Conservation (phyloP, 2,113 vertebrate species). For the Otocyon megalotis region DNA sequence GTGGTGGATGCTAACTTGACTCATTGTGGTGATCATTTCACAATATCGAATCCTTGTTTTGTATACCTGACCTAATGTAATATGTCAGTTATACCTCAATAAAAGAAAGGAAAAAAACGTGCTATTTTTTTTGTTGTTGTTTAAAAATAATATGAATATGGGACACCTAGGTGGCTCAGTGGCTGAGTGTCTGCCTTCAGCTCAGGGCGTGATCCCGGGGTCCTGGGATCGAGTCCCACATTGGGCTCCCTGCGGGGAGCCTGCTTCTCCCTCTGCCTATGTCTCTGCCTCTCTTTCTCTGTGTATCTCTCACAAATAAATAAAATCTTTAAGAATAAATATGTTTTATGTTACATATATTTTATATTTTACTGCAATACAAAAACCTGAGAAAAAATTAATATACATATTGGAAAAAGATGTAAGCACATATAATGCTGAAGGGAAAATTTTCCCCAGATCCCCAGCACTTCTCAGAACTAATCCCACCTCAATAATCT, state of each 20-base stretch:
- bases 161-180: too few relatives aligned
- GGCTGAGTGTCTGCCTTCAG: too few relatives aligned
- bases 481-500: not conserved
- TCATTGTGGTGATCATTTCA: not conserved
- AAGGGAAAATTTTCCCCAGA: not conserved
- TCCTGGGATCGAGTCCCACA: too few relatives aligned
- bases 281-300: too few relatives aligned
- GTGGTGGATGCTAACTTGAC: not conserved
- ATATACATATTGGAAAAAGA: not conserved
- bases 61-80: not conserved
- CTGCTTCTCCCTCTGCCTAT: too few relatives aligned
- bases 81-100: not conserved
- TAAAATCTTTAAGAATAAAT: too few relatives aligned
- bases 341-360: not conserved
- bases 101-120: not conserved
- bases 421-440: constrained; percentile 37
- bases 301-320: too few relatives aligned
- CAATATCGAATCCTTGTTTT: not conserved
- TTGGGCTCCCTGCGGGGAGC: too few relatives aligned
- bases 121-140: not conserved
- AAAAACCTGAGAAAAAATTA: not conserved
- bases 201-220: too few relatives aligned
- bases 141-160: not conserved
- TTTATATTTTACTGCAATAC: not conserved
- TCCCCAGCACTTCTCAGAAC: not conserved